Conservation (phyloP, 2,113 vertebrate genomes). For the Hippocampus zosterae region DNA sequence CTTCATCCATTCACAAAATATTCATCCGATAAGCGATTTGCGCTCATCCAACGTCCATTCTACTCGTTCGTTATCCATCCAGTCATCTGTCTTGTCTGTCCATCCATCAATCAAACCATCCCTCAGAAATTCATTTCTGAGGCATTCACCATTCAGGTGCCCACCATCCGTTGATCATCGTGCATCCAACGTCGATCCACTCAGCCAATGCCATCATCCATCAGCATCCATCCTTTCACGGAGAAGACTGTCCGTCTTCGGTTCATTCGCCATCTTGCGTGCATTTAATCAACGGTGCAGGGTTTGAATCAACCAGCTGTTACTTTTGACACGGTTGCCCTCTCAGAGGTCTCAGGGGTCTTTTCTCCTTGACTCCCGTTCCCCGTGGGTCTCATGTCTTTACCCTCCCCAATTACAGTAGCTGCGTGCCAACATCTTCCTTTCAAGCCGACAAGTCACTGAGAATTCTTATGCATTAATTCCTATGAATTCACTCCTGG, state of each 20-base stretch:
- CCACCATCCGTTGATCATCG: background rate
- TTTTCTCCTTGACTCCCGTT: background rate
- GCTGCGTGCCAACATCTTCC: background rate
- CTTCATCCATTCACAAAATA: background rate
- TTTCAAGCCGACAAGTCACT: background rate
- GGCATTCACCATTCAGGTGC: background rate
- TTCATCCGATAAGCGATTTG: background rate
- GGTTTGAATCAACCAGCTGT: no score
- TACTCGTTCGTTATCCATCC: background rate
- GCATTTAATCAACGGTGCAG: no score
- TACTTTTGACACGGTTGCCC: no score
- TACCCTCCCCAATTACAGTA: background rate
- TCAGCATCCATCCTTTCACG: background rate
- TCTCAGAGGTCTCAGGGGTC: background rate
- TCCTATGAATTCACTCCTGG: slow-evolving; percentile 1
- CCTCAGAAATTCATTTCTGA: no score
- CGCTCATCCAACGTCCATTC: no score
- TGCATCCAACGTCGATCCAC: background rate
- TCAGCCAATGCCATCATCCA: background rate
- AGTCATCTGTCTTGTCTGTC: background rate
- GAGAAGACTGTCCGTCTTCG: no score
- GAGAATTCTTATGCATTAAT: slow-evolving; percentile 1
- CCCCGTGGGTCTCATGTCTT: background rate
- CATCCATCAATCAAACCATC: background rate
- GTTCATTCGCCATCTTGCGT: no score